Evolutionary conservation across 2,888 invertebrate species (phyloP), one percentile per base, ranked within the genome.

Genomic region (Amiota communis): DNA sequence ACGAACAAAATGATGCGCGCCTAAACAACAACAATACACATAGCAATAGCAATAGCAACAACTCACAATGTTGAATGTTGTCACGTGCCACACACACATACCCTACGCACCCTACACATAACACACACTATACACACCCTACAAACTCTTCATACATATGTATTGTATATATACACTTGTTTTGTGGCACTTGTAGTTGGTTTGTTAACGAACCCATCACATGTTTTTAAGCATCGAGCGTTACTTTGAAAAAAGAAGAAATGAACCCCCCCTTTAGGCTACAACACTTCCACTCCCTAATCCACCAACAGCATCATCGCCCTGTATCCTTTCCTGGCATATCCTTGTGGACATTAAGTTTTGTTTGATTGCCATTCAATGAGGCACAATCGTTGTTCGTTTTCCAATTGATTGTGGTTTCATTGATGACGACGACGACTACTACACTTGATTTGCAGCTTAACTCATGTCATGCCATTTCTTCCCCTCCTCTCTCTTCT

Each of bases 361-460:
- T 67, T 59, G 68, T 77, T 84, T 83, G 83, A 83, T 83, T 83
- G 83, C 86, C 85, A 81, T 81, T 79, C 80, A 78, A 81, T 80
- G 80, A 78, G 65, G 15, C 61, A 74, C 78, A 77, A 59, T 20
- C 59, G 20, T 59, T 59, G 0, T 36, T 36, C n/a, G 68, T 17
- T 63, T 69, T 72, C 71, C 67, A 71, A 78, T 57, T 76, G 78
- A 75, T 75, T 78, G 77, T 71, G 73, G 71, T 71, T 70, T 51
- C 65, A 47, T 65, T 49, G 65, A n/a, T 20, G n/a, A 36, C 8
- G 36, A 36, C 1, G 23, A 3, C 23, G 3, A 23, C 23, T 1
- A 23, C 23, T 1, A 23, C 36, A 36, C 36, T 36, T 36, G 36
- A 36, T 36, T 36, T 36, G 6, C 36, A 36, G 36, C 36, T 36